Conservation (phyloP, 2,888 invertebrate species). For the Melanostoma mellinum region DNA sequence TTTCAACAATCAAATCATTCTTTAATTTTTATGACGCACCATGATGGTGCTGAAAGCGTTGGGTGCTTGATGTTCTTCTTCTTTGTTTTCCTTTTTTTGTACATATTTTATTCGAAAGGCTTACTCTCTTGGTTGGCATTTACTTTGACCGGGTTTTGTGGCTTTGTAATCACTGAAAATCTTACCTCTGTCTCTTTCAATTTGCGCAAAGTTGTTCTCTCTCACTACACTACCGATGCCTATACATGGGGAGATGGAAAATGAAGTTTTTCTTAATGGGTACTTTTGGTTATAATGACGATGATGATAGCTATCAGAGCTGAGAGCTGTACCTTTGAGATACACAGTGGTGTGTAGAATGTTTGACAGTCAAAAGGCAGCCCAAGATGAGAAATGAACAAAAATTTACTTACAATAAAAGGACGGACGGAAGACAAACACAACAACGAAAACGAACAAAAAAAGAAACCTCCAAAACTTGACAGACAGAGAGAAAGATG, state of each 20-base stretch:
- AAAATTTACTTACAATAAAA: conserved; percentile 40
- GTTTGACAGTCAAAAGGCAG: conserved; percentile 45
- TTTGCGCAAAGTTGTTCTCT: conserved; percentile 44
- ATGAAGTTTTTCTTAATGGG: conserved; percentile 72
- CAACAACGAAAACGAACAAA: not conserved
- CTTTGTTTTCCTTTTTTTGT: not conserved
- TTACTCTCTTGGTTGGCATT: conserved; percentile 23
- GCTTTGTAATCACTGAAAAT: conserved; percentile 67
- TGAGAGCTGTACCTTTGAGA: conserved; percentile 19
- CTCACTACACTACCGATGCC: not conserved
- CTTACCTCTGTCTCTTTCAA: conserved; percentile 64
- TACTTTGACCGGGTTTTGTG: conserved; percentile 57
- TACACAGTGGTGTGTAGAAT: conserved; percentile 19
- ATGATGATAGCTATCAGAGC: conserved; percentile 70
- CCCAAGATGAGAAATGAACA: conserved; percentile 28
- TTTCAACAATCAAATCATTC: conserved; percentile 71
- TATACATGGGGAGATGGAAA: conserved; percentile 10
- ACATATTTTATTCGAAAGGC: conserved; percentile 6
- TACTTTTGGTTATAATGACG: conserved; percentile 71
- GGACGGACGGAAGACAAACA: conserved; percentile 8
- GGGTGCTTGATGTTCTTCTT: conserved; percentile 38
- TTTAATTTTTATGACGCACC: conserved; percentile 72
- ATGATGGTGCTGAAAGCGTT: conserved; percentile 71
- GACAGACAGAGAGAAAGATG: conserved; percentile 3
- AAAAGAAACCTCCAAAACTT: not conserved